These are phyloP conservation scores for Polypedilum pembai DNA, from an alignment of 1,140 invertebrate species.

Conservation along the genomic window DNA sequence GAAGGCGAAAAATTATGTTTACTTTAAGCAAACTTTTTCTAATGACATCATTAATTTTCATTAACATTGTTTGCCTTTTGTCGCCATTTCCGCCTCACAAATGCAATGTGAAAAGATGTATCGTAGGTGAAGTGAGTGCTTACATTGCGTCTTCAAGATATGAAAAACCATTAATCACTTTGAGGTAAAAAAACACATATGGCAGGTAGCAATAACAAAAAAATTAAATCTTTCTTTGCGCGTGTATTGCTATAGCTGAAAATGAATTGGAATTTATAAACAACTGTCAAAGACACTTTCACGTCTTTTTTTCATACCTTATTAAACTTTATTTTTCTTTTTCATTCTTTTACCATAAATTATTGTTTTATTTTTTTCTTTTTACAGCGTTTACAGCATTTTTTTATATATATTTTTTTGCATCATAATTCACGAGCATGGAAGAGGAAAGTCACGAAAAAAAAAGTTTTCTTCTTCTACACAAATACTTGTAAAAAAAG, in stretches of 20 bases:
- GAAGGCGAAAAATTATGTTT: background rate
- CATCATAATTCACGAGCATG: slow-evolving; percentile 16
- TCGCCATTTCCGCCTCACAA: background rate
- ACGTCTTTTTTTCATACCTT: background rate
- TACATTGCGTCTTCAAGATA: background rate
- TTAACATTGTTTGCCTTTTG: background rate
- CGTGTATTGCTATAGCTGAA: background rate
- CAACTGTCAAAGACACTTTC: slow-evolving; percentile 4
- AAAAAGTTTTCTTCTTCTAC: background rate
- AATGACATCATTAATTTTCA: background rate
- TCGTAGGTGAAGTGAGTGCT: background rate
- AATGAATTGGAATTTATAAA: slow-evolving; percentile 15
- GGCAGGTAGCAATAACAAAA: background rate
- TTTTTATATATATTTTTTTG: background rate
- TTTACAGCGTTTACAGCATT: slow-evolving; percentile 17
- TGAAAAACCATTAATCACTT: background rate
- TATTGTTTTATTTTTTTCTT: background rate
- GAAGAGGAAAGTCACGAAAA: background rate
- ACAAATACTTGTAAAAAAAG: background rate
- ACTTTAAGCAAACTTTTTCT: background rate
- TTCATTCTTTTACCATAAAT: slow-evolving; percentile 1
- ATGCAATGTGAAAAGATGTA: background rate
- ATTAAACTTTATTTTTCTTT: slow-evolving; percentile 2
- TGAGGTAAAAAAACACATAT: slow-evolving; percentile 3
- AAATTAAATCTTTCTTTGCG: background rate